These are phyloP conservation scores for Solen grandis DNA, from an alignment of 1,140 invertebrate genomes.

Conservation along the genomic window DNA sequence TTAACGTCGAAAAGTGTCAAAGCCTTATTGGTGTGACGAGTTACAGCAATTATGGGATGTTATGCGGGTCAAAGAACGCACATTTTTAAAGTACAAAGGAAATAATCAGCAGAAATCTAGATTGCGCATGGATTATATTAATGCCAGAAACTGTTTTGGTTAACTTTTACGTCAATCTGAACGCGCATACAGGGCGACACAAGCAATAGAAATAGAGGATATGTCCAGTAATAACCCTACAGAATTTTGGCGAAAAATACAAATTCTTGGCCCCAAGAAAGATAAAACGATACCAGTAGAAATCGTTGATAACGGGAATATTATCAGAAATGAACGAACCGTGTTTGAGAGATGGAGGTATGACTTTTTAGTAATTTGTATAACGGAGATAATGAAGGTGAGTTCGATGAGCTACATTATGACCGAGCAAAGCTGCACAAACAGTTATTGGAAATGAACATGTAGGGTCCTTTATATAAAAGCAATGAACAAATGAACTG, in stretches of 20 bases:
- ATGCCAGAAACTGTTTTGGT: conserved; percentile 7
- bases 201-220: conserved; percentile 11
- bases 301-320: neutral
- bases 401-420: neutral
- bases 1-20: neutral
- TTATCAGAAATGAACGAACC: neutral
- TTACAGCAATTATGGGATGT: neutral
- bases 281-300: no score
- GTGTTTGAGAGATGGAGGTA: conserved; percentile 5
- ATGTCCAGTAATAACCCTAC: conserved; percentile 20
- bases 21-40: conserved; percentile 38
- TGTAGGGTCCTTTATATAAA: neutral
- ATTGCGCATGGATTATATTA: neutral
- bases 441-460: neutral
- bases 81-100: conserved; percentile 5
- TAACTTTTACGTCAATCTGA: conserved; percentile 15
- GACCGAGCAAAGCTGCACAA: neutral
- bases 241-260: conserved; percentile 35
- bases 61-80: neutral
- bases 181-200: conserved; percentile 7
- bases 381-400: neutral
- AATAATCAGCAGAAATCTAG: neutral
- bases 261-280: conserved; percentile 33
- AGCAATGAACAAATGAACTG: neutral
- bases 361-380: conserved; percentile 21